Evolutionary conservation across 2,113 vertebrate genomes (phyloP).

Genomic region (Turnix velox): DNA sequence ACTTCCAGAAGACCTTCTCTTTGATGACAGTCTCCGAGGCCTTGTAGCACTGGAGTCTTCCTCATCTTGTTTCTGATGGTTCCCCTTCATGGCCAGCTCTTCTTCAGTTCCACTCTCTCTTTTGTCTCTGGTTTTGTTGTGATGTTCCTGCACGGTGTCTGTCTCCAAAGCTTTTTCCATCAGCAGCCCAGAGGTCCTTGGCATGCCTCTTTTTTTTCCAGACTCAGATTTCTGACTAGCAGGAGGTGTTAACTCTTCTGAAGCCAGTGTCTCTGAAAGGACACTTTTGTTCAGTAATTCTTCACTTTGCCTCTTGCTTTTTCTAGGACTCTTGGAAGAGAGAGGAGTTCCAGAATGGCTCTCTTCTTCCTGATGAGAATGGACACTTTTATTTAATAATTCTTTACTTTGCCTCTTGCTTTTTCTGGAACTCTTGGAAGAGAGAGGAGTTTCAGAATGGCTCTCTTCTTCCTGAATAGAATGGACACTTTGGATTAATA

Average conservation of each 20-base stretch:
- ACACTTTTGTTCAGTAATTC: background rate
- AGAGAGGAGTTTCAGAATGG: background rate
- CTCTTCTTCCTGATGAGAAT: too few relatives aligned
- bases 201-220: background rate
- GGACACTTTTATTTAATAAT: background rate
- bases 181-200: background rate
- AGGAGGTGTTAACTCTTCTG: background rate
- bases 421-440: background rate
- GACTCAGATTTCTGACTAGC: background rate
- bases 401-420: background rate
- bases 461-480: too few relatives aligned
- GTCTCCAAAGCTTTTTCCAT: background rate
- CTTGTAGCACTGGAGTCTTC: background rate
- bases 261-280: background rate
- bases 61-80: background rate
- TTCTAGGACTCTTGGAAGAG: background rate
- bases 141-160: background rate
- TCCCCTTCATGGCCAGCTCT: background rate
- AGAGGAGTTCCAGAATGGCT: background rate
- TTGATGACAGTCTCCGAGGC: slow-evolving; percentile 29
- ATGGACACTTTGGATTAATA: too few relatives aligned
- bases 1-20: slow-evolving; percentile 5
- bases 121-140: rapidly evolving
- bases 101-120: background rate
- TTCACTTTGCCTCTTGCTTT: background rate